Evolutionary conservation across 1,140 invertebrate species (phyloP), one percentile per base, ranked within the genome.

Genomic region (Caenorhabditis tropicalis): DNA sequence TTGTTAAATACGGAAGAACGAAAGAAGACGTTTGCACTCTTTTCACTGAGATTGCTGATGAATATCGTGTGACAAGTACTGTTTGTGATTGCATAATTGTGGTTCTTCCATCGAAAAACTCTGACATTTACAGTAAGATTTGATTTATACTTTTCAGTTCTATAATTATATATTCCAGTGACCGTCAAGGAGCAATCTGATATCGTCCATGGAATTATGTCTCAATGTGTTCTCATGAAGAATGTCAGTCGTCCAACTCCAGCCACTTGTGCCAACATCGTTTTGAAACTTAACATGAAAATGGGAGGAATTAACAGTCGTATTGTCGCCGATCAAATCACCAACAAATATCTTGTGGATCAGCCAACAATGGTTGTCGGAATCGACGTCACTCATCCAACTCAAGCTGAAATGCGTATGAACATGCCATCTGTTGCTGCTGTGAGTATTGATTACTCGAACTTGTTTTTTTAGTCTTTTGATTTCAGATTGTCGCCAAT

Each of bases 381-480:
- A 0, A 95, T 95, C 27, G 96, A 97, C 92, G 90, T 89, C 39
- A 91, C 87, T 46, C 89, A 89, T 81, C 88, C 88, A 27, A 88
- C 88, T 39, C 88, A 87, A 80, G 82, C 56, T 10, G 87, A 90
- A n/a, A 83, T 85, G 48, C 94, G 95, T 88, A 93, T 93, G 24
- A 87, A 51, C 0, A 94, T 94, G 24, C 95, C 95, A 0, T 96
- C 95, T 60, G 94, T 96, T 36, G 95, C 95, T n/a, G 95, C 95
- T 0, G 93, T 94, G 29, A 82, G 70, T 1, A 0, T 27, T 10
- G 7, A n/a, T n/a, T n/a, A n/a, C n/a, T n/a, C n/a, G n/a, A n/a
- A n/a, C n/a, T n/a, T n/a, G n/a, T n/a, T n/a, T n/a, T n/a, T n/a
- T n/a, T n/a, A n/a, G n/a, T n/a, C n/a, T n/a, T n/a, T n/a, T n/a